Evolutionary conservation across 1,140 invertebrate genomes (phyloP), one percentile per base, ranked within the genome.

Genomic region (Helicoverpa armigera): DNA sequence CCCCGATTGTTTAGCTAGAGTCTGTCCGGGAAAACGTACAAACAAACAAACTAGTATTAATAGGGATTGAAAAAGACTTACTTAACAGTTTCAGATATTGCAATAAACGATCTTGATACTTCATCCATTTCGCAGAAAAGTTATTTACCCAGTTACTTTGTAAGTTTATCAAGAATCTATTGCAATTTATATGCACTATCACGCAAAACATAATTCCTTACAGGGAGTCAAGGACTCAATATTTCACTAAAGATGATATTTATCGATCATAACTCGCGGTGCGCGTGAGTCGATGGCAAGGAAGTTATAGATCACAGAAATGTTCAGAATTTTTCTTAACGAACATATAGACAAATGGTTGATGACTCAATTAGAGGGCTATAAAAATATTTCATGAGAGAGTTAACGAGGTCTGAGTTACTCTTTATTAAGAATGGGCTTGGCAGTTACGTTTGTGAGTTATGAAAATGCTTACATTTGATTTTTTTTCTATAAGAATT

Each of bases 251-350:
- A 16, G 35, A 65, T 43, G 13, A 65, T 65, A 43, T 65, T 65
- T 65, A 65, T 43, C 35, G 61, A 65, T 43, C 61, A 43, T 65
- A 65, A 65, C 29, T 65, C 35, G 61, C 35, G 61, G 61, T 65
- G 61, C 58, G 58, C 18, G 23, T 23, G 61, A 65, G 35, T 65
- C 14, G 31, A 29, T 35, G 4, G 13, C 13, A 9, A 65, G 61
- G 61, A 65, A 65, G 61, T 65, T 65, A 16, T 35, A 65, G 35
- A 65, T 43, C 29, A 13, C 0, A 14, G 14, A n/a, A 31, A 35
- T 23, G 61, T n/a, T 65, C 29, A 65, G 29, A 43, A 65, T 29
- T 16, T 9, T 60, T 18, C 10, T 61, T 29, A 61, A 31, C 3
- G 2, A 29, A 4, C 23, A 29, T 65, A 1, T 13, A 7, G 31